Conservation (phyloP, 35 echinoderm and acorn worm species). For the Acanthaster planci region DNA sequence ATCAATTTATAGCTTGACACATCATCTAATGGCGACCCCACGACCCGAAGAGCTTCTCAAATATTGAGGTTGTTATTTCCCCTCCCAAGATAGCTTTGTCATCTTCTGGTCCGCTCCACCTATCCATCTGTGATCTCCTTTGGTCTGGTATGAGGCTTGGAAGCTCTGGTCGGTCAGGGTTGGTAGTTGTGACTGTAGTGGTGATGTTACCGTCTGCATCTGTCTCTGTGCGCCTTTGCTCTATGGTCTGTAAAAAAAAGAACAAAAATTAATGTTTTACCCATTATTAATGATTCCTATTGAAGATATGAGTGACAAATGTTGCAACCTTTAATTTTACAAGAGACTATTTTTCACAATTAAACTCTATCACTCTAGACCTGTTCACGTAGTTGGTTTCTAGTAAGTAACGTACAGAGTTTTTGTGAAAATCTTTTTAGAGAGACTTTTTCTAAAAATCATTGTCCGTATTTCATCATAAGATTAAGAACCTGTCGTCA, state of each 20-base stretch:
- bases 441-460: no score
- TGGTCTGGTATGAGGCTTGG: background rate
- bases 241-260: conserved; percentile 40
- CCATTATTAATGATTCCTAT: no score
- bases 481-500: no score
- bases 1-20: no score
- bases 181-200: conserved; percentile 35
- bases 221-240: conserved; percentile 46
- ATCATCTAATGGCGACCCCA: conserved; percentile 5
- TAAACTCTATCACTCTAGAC: no score
- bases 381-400: no score
- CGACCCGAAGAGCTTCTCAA: conserved; percentile 61
- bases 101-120: background rate
- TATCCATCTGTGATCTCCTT: background rate
- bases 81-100: background rate
- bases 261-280: background rate
- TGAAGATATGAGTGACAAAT: no score
- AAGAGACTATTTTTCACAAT: no score
- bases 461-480: no score
- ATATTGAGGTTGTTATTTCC: conserved; percentile 24
- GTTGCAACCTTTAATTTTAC: no score
- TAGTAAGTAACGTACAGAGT: no score
- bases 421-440: no score
- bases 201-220: conserved; percentile 43
- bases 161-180: background rate